phyloP scores from a whole-genome alignment of 2,888 invertebrate genomes.

The Harpalus rufipes region DNA sequence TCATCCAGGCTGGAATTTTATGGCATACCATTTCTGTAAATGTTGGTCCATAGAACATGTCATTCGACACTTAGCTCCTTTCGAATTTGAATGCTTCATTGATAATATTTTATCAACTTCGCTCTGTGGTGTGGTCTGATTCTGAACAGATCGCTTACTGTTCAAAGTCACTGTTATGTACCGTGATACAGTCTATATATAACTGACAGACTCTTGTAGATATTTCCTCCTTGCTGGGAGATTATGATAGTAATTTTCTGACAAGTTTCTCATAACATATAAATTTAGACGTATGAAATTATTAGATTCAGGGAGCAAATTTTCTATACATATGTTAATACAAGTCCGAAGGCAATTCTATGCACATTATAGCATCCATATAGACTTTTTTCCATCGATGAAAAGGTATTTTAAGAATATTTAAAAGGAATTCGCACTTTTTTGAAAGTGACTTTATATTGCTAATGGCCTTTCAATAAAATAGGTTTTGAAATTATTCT shows the following conservation, averaged over 20 bases:
- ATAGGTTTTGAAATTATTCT: neutral
- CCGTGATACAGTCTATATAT: neutral
- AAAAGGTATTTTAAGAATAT: neutral
- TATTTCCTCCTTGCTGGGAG: conserved; percentile 1
- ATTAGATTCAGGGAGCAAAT: conserved; percentile 19
- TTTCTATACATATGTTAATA: conserved; percentile 47
- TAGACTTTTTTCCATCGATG: neutral
- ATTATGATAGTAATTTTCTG: conserved; percentile 42
- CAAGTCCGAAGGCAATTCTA: conserved; percentile 6
- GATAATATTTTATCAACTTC: too few species aligned
- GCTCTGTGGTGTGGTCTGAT: too few species aligned
- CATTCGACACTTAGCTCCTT: too few species aligned
- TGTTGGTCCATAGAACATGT: too few species aligned
- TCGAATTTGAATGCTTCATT: too few species aligned
- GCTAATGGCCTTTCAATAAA: neutral
- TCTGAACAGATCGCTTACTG: too few species aligned
- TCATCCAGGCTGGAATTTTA: too few species aligned
- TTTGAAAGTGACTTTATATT: neutral
- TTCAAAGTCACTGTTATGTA: neutral
- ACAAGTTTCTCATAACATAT: conserved; percentile 43
- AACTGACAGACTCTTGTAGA: neutral
- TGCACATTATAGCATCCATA: neutral
- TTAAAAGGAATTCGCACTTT: neutral
- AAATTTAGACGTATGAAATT: conserved; percentile 22
- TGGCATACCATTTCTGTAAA: too few species aligned